A percentile compares a stretch with the other conserved stretches of the same genome.
These are phyloP conservation scores for Tiliqua scincoides DNA, from an alignment of 2,113 vertebrate genomes.

Conservation along the genomic window DNA sequence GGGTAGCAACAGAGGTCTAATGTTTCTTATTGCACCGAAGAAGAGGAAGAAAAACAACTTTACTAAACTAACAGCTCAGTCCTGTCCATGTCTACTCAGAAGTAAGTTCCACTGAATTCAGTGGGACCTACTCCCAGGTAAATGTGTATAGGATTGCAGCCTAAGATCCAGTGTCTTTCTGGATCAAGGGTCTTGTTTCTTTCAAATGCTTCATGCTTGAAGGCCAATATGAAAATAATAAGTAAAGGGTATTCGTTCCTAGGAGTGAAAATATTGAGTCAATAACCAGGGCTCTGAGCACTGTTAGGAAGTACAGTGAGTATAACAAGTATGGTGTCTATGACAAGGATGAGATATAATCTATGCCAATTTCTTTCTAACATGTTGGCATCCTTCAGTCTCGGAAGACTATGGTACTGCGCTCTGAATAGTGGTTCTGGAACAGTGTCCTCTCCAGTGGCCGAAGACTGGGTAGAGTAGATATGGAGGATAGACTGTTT, in stretches of 20 bases:
- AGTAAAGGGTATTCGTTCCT: not conserved
- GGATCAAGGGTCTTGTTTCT: not conserved
- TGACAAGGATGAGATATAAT: not conserved
- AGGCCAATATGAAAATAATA: not conserved
- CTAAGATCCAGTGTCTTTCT: not conserved
- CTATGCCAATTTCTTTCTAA: not conserved
- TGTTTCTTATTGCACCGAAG: not conserved
- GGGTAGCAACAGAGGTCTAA: not conserved
- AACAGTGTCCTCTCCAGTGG: too few species aligned
- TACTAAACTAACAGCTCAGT: not conserved
- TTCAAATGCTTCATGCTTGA: not conserved
- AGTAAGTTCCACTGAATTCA: not conserved
- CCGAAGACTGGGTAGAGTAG: too few species aligned
- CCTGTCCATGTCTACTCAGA: not conserved
- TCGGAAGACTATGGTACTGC: too few species aligned
- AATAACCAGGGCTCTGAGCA: not conserved
- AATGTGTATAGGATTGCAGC: not conserved
- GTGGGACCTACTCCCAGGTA: too few species aligned
- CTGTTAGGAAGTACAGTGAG: not conserved
- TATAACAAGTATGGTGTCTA: not conserved
- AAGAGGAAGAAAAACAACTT: not conserved
- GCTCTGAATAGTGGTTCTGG: too few species aligned
- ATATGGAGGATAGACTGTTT: too few species aligned
- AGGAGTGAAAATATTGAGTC: not conserved
- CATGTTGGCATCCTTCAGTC: too few species aligned